phyloP scores from a whole-genome alignment of 1,140 invertebrate genomes.

The Arctopsyche grandis region DNA sequence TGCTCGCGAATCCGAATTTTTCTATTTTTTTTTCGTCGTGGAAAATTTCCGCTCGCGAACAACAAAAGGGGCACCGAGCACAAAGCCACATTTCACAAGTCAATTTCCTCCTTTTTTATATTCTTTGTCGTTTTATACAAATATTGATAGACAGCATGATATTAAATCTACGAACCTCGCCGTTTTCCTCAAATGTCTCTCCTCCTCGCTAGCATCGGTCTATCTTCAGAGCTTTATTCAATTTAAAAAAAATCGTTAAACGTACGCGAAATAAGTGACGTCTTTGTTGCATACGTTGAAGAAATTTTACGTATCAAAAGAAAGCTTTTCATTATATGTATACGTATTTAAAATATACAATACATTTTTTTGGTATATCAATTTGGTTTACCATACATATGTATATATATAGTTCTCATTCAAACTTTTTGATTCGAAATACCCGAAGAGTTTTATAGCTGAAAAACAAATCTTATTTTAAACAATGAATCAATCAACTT shows the following conservation, averaged over 20 bases:
- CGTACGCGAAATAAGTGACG: not conserved
- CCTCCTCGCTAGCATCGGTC: not conserved
- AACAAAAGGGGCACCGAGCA: constrained; percentile 7
- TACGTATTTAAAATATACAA: no score
- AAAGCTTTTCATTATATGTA: no score
- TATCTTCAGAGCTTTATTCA: not conserved
- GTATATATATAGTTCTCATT: no score
- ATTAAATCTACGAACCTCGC: constrained; percentile 2
- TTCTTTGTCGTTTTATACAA: constrained; percentile 17
- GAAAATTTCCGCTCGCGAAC: not conserved
- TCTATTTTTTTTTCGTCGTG: not conserved
- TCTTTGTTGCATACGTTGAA: not conserved
- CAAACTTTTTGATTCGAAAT: no score
- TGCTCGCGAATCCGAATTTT: not conserved
- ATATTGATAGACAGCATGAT: constrained; percentile 24
- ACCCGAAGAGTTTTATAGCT: no score
- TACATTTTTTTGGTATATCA: no score
- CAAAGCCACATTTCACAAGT: constrained; percentile 28
- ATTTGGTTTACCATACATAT: no score
- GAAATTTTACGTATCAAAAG: no score
- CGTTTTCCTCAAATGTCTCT: not conserved
- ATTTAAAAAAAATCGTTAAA: not conserved
- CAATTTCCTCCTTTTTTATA: constrained; percentile 29
- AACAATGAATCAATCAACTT: no score
- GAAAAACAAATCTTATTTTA: no score